phyloP scores from a whole-genome alignment of 2,113 vertebrate genomes.

The Ctenomys sociabilis region DNA sequence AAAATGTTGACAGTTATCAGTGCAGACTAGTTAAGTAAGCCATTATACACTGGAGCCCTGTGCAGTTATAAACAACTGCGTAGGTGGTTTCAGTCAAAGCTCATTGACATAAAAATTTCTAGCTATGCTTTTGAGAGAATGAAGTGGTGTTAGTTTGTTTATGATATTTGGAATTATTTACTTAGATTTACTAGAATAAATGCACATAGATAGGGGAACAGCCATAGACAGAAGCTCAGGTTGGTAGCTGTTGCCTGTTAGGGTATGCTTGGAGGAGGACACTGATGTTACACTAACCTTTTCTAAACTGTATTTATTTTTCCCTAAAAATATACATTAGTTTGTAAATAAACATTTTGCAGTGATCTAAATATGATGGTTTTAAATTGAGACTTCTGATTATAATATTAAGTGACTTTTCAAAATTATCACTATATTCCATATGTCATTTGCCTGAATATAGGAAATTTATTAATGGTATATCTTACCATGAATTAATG shows the following conservation, averaged over 20 bases:
- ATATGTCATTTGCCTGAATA: background rate
- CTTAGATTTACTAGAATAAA: background rate
- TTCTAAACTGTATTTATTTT: background rate
- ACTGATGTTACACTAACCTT: background rate
- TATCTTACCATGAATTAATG: background rate
- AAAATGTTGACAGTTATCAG: background rate
- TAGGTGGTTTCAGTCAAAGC: background rate
- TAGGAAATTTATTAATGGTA: background rate
- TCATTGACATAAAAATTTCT: background rate
- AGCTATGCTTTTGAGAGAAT: background rate
- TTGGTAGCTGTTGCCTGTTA: fast-evolving
- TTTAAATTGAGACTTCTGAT: background rate
- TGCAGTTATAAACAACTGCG: background rate
- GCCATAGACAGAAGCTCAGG: too few relatives aligned
- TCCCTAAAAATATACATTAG: background rate
- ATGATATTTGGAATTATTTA: background rate
- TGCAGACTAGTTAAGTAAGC: background rate
- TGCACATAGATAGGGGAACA: background rate
- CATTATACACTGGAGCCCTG: background rate
- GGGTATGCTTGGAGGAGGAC: background rate
- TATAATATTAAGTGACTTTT: background rate
- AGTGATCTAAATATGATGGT: background rate
- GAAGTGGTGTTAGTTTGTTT: background rate
- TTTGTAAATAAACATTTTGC: background rate
- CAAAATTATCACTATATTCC: background rate